Base-by-base conservation (phyloP, 1,140 invertebrate genomes). In the Drosophila ohnishii region DNA sequence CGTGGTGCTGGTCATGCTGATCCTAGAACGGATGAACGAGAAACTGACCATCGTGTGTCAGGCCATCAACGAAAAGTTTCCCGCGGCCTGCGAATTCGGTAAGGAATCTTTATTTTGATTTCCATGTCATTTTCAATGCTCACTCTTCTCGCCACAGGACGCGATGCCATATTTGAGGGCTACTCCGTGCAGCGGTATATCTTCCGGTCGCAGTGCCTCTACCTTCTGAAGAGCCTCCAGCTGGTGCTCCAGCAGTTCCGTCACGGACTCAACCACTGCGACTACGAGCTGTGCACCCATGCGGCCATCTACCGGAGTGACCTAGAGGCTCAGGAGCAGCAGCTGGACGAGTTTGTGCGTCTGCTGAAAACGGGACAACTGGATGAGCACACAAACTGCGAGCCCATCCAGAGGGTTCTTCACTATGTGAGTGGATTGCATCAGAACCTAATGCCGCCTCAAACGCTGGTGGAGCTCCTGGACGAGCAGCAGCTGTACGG, bases 11-110 rank as follows among this genome's bases (percentile, higher is more conserved):
- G 94, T 97, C 5, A 93, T 98, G 19, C 92, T 99, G 2, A 92
- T 99, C n/a, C 94, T 99, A 59, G 97, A 98, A 5, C 93, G 98
- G 37, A 94, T 99, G 80, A 95, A 97, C 40, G 96, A 96, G 55
- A 99, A 99, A 92, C 95, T 96, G 5, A 97, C 98, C 53, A 96
- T 99, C 57, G 93, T 99, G 7, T 93, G 97, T 0, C 95, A 95
- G 58, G 97, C 99, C 92, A 94, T 98, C 0, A 93, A 96, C 64
- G 97, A 99, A 59, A 94, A 93, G 74, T 95, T 95, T 92, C 93
- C 94, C 25, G 89, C 93, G 5, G 93, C 94, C 44, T 92, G 92
- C 30, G 93, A 93, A 61, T 93, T 96, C 77, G 95, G 95, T 80
- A 93, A 95, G 83, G 32, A 32, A 8, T 32, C 19, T n/a, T 32